Conservation (phyloP, 2,888 invertebrate genomes). For the Cephus runcator region DNA sequence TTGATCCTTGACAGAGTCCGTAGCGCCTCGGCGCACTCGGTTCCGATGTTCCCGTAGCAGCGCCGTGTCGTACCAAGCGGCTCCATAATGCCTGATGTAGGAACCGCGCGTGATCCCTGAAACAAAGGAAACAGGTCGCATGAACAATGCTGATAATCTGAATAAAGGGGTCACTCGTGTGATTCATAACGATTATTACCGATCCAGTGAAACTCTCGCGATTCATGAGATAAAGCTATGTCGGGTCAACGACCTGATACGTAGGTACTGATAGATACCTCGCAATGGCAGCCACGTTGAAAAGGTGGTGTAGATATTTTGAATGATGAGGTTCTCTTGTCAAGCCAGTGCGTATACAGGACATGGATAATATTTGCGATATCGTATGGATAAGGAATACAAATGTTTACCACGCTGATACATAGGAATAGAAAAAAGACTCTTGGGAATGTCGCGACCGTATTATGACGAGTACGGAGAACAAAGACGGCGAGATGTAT, state of each 20-base stretch:
- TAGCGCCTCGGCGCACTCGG: conserved; percentile 57
- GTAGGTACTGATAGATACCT: neutral
- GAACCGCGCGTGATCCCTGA: conserved; percentile 57
- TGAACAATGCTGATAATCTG: neutral
- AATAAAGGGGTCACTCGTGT: neutral
- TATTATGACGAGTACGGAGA: neutral
- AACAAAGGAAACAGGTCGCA: conserved; percentile 24
- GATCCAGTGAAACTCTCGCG: neutral
- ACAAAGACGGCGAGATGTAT: neutral
- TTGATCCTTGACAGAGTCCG: conserved; percentile 49
- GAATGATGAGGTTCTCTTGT: neutral
- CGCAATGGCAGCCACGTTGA: neutral
- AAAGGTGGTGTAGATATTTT: neutral
- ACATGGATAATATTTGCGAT: neutral
- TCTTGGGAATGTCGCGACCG: neutral
- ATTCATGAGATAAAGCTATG: neutral
- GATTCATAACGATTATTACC: neutral
- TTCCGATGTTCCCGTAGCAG: conserved; percentile 57
- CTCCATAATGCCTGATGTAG: conserved; percentile 60
- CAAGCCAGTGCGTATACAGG: neutral
- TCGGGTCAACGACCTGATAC: neutral
- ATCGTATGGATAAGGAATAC: neutral
- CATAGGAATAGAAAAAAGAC: neutral
- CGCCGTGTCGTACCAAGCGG: conserved; percentile 58
- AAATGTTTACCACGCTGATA: neutral